Evolutionary conservation across 2,113 vertebrate genomes (phyloP), one percentile per base, ranked within the genome.

Genomic region (Siphamia tubifer): DNA sequence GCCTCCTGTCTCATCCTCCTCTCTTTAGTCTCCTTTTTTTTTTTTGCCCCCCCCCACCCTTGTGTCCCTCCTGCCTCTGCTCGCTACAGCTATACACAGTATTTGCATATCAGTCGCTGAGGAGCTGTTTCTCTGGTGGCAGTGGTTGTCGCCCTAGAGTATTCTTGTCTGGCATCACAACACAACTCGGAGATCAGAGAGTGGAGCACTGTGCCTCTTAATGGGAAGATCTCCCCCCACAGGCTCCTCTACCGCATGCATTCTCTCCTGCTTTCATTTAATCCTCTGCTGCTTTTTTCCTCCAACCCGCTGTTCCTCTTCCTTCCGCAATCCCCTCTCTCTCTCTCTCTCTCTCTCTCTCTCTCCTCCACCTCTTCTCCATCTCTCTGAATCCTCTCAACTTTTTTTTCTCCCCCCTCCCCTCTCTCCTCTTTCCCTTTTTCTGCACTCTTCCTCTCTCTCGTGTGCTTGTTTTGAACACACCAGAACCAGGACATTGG

Each of bases 131-230:
- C 84, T 84, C 79, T 62, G 67, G 79, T 78, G 87, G 73, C 71
- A 54, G 32, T 42, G 47, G 68, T 84, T 85, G 83, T 86, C 49
- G 82, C 86, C 88, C 85, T 68, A 49, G 86, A 90, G 90, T 83
- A 83, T 87, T 91, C 86, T 85, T 81, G 74, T 90, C 87, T 86
- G 86, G 82, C 81, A 85, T 88, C 88, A 83, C 83, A 86, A 85
- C 81, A 87, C 83, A 84, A 79, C 79, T 70, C 30, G 2, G 68
- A 87, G 88, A 91, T 89, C 84, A 90, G 88, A 90, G 87, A 86
- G 78, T 32, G 5, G 55, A 82, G 83, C 66, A 48, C 65, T 58
- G 73, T 36, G 68, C 85, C 67, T 80, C 68, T 81, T 85, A 87
- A 87, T 82, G 80, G 84, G 81, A 70, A 83, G 82, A 84, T 89